phyloP scores from a whole-genome alignment of 2,797 vertebrate species.

The Fistularia tabacaria region DNA sequence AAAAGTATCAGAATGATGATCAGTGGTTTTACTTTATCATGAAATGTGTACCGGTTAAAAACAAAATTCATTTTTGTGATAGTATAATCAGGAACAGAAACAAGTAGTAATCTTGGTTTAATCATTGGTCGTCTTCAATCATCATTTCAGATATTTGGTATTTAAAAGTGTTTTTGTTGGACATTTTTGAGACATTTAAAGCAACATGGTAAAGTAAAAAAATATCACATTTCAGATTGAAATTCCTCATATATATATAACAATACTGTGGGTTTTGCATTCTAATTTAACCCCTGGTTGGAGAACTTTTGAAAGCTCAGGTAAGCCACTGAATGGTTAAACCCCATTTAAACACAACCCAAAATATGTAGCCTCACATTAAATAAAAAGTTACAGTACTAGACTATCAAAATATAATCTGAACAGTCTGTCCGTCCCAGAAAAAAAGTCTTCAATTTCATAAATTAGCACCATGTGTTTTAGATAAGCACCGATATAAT shows the following conservation, averaged over 20 bases:
- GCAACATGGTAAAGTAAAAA: slow-evolving; percentile 35
- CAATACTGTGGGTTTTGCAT: slow-evolving; percentile 30
- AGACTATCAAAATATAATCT: slow-evolving; percentile 66
- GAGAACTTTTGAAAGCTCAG: slow-evolving; percentile 56
- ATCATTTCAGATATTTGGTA: slow-evolving; percentile 58
- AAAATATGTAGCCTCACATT: slow-evolving; percentile 57
- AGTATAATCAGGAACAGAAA: slow-evolving; percentile 29
- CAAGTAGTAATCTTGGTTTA: slow-evolving; percentile 57
- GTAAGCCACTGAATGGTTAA: slow-evolving; percentile 54
- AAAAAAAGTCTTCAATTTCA: slow-evolving; percentile 59
- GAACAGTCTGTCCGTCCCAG: slow-evolving; percentile 21
- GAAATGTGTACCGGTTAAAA: no score
- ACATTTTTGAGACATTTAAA: slow-evolving; percentile 39
- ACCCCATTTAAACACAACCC: slow-evolving; percentile 43
- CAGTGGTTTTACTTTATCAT: no score
- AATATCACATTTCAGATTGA: slow-evolving; percentile 41
- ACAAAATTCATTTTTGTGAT: neutral
- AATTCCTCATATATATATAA: slow-evolving; percentile 31
- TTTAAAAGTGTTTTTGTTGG: slow-evolving; percentile 40
- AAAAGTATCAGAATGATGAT: no score
- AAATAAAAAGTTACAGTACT: slow-evolving; percentile 72
- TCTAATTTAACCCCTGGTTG: slow-evolving; percentile 32
- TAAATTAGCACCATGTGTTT: slow-evolving; percentile 79
- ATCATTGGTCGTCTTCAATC: slow-evolving; percentile 54
- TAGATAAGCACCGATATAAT: slow-evolving; percentile 60